Evolutionary conservation across 2,797 vertebrate genomes (phyloP), one percentile per base, ranked within the genome.

Genomic region (Dicrostonyx torquatus): DNA sequence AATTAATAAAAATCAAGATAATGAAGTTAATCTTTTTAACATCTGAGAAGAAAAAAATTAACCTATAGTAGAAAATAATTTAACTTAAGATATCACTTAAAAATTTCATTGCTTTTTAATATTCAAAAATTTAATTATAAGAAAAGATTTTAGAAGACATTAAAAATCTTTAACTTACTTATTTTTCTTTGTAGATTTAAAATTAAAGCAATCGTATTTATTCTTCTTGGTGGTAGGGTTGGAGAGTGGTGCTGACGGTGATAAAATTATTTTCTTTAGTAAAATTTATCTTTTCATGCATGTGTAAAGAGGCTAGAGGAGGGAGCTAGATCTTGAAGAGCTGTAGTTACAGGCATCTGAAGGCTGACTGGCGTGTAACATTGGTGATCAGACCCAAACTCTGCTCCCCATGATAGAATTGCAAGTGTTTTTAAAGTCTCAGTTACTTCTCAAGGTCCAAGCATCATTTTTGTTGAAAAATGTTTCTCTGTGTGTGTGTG

Each of bases 131-230:
- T 3, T 68, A 77, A 80, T 94, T 93, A 84, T 58, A 92, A 73
- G 5, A 58, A 94, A 95, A 43, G 14, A 0, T 96, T 87, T 29
- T 80, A 40, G 64, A 31, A 17, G 10, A 66, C n/a, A n/a, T 73
- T 95, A 85, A 89, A 93, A 95, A 83, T 60, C 6, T 68, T 53
- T 79, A 89, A 22, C 53, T 95, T 95, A 26, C 37, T 13, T 79
- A 58, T 95, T 92, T 95, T 91, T 76, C 53, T 55, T 73, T 90
- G 4, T 87, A 85, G 29, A 24, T 94, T 95, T 94, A 92, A 93
- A 88, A 14, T 85, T 92, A 29, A 88, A 93, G 83, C n/a, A 34
- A 93, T 88, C 31, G 82, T 78, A 31, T 78, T 53, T 78, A 24
- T 58, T 79, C 55, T 31, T 20, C 24, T 66, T 48, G 48, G 20